Percentiles rank a stretch among this genome's conserved stretches.
phyloP scores from a whole-genome alignment of 2,888 invertebrate genomes.

The Lucinisca nassula region DNA sequence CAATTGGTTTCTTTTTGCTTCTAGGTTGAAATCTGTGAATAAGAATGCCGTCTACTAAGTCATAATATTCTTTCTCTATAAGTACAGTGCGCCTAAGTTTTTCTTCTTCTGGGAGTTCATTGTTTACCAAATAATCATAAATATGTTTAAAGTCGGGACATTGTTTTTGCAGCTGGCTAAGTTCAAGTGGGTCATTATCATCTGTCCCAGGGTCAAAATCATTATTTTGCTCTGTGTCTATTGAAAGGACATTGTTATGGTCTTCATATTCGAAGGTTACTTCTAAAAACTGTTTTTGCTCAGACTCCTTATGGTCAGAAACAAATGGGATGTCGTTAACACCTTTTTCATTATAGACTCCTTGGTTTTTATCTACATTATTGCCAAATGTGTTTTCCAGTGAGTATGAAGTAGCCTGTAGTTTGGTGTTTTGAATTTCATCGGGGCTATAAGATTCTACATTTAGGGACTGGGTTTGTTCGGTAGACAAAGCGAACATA shows the following conservation, averaged over 20 bases:
- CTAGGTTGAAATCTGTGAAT: slow-evolving; percentile 1
- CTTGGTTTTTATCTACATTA: background rate
- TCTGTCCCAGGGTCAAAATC: background rate
- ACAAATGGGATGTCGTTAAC: background rate
- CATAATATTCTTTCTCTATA: too few species aligned
- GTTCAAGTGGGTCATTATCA: background rate
- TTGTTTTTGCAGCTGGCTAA: background rate
- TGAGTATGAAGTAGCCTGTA: background rate
- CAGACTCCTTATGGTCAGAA: too few species aligned
- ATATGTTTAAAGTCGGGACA: background rate
- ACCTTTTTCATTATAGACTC: background rate
- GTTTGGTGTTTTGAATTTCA: background rate
- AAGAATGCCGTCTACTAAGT: slow-evolving; percentile 1
- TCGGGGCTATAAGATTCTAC: too few species aligned
- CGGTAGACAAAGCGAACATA: too few species aligned
- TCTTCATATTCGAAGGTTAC: background rate
- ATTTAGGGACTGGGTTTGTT: too few species aligned
- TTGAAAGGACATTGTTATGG: background rate
- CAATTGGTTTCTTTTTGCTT: too few species aligned
- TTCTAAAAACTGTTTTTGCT: too few species aligned
- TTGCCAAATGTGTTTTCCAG: background rate
- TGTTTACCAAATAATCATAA: background rate
- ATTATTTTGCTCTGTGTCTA: too few species aligned
- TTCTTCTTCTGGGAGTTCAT: background rate
- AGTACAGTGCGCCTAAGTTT: too few species aligned